These are phyloP conservation scores for Chaetura pelagica DNA, from an alignment of 2,113 vertebrate genomes.

Conservation along the genomic window DNA sequence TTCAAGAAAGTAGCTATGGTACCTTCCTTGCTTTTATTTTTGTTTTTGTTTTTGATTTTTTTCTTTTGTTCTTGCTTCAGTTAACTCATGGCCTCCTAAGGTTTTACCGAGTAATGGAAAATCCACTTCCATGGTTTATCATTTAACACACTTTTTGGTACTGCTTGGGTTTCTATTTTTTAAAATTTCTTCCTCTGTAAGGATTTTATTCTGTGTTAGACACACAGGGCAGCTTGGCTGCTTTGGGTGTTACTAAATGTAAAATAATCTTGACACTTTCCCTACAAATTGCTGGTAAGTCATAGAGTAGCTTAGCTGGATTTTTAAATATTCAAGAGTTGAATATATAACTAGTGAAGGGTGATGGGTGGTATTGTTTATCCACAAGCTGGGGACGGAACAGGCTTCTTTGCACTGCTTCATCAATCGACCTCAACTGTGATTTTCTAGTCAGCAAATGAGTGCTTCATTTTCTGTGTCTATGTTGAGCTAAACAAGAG, in stretches of 20 bases:
- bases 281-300: conserved; percentile 57
- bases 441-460: conserved; percentile 82
- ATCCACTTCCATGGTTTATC: conserved; percentile 48
- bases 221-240: conserved; percentile 37
- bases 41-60: background rate
- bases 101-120: conserved; percentile 65
- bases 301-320: conserved; percentile 66
- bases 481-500: conserved; percentile 66
- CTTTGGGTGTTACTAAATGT: conserved; percentile 58
- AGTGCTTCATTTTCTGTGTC: conserved; percentile 71
- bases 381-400: conserved; percentile 75
- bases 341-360: conserved; percentile 76
- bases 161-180: conserved; percentile 28
- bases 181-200: background rate
- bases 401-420: conserved; percentile 83
- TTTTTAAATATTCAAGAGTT: conserved; percentile 75
- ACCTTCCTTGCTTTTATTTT: conserved; percentile 70
- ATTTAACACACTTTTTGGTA: conserved; percentile 15
- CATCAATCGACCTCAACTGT: conserved; percentile 81
- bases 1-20: conserved; percentile 83
- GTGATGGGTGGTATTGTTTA: conserved; percentile 73
- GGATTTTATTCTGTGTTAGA: conserved; percentile 57
- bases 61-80: conserved; percentile 54
- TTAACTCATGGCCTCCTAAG: conserved; percentile 74
- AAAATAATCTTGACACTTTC: conserved; percentile 63